phyloP scores from a whole-genome alignment of 2,888 invertebrate species.

The Eupithecia vulgata region DNA sequence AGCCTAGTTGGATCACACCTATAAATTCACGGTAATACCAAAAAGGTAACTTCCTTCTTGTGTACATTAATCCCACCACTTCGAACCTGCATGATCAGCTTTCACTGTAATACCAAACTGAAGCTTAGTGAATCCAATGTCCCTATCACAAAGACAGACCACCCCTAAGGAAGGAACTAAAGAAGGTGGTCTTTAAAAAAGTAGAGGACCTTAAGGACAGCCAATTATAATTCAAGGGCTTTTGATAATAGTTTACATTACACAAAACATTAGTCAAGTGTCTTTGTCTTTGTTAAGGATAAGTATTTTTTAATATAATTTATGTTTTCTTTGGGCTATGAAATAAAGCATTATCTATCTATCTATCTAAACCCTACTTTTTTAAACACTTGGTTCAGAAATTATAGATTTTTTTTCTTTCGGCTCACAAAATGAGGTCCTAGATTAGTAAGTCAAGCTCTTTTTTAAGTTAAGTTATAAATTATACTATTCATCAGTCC shows the following conservation, averaged over 20 bases:
- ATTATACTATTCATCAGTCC: no score
- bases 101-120: not conserved
- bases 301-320: no score
- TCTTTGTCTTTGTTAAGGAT: no score
- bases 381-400: not conserved
- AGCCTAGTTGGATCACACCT: not conserved
- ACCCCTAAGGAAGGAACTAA: not conserved
- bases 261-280: no score
- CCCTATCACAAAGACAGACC: not conserved
- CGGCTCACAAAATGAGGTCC: not conserved
- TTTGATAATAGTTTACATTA: not conserved
- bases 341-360: no score
- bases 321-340: no score
- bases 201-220: not conserved
- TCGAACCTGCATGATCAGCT: not conserved
- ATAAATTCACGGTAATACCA: not conserved
- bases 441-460: not conserved
- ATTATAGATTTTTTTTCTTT: not conserved
- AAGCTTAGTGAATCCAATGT: not conserved
- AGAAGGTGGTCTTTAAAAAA: not conserved
- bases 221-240: not conserved
- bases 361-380: no score
- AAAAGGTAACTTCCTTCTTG: not conserved
- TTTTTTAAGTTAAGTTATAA: no score
- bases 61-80: not conserved